phyloP scores from a whole-genome alignment of 1,140 invertebrate genomes.

The Scaptomyza graminum region DNA sequence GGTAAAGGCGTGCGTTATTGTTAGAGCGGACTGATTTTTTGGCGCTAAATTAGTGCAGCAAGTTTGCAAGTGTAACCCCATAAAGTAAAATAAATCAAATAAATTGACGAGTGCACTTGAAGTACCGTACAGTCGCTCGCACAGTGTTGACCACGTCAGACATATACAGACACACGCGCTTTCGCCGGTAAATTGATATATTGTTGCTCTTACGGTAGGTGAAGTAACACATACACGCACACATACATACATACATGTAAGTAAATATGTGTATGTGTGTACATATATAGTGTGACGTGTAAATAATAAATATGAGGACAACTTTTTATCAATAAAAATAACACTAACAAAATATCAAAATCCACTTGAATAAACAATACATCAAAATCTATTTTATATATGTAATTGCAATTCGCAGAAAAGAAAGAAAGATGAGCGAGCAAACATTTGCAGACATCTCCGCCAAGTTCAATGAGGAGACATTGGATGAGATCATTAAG shows the following conservation, averaged over 20 bases:
- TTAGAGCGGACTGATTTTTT: conserved; percentile 1
- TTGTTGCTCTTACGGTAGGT: conserved; percentile 3
- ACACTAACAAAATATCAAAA: not conserved
- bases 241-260: no score
- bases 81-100: no score
- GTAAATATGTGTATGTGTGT: no score
- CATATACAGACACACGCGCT: not conserved
- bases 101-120: not conserved
- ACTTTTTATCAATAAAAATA: conserved; percentile 1
- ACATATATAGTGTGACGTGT: conserved; percentile 43
- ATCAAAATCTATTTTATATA: not conserved
- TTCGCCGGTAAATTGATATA: conserved; percentile 27
- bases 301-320: not conserved
- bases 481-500: conserved; percentile 83
- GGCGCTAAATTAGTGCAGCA: conserved; percentile 26
- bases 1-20: conserved; percentile 7
- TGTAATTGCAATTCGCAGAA: not conserved
- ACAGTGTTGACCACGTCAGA: conserved; percentile 20
- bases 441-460: conserved; percentile 74
- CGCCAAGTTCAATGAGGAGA: conserved; percentile 83
- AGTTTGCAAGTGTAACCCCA: not conserved
- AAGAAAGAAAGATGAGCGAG: conserved; percentile 45
- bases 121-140: conserved; percentile 1
- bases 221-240: no score
- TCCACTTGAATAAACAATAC: not conserved